These are phyloP conservation scores for Hetaerina titia DNA, from an alignment of 2,888 invertebrate species.

Conservation along the genomic window DNA sequence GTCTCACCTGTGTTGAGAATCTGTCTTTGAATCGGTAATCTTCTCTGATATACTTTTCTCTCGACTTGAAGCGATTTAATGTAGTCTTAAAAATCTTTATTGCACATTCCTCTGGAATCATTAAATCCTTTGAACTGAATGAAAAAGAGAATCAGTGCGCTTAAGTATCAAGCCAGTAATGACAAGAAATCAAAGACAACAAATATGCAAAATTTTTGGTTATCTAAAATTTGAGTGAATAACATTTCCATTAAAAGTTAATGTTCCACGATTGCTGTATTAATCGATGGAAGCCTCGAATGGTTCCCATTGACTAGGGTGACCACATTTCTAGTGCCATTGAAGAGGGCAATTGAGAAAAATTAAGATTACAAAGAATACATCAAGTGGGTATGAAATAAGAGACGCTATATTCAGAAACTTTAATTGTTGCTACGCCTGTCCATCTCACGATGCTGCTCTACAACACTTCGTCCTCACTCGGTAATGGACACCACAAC, in stretches of 20 bases:
- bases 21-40: constrained; percentile 81
- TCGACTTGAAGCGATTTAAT: constrained; percentile 80
- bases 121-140: not conserved
- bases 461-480: too few relatives aligned
- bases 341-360: too few relatives aligned
- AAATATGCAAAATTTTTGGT: not conserved
- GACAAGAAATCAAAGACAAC: not conserved
- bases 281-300: not conserved
- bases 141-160: not conserved
- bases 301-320: too few relatives aligned
- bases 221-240: not conserved
- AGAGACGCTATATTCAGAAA: too few relatives aligned
- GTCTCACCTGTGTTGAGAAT: constrained; percentile 76
- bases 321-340: not conserved
- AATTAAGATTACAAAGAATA: too few relatives aligned
- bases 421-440: too few relatives aligned
- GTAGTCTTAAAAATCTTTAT: constrained; percentile 82
- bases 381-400: too few relatives aligned
- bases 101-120: constrained; percentile 78
- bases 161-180: not conserved
- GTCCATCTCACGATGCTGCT: too few relatives aligned
- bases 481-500: too few relatives aligned
- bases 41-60: constrained; percentile 80
- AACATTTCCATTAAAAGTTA: not conserved
- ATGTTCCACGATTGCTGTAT: not conserved